Base-by-base conservation (phyloP, 1,140 invertebrate species). In the Calephelis virginiensis region DNA sequence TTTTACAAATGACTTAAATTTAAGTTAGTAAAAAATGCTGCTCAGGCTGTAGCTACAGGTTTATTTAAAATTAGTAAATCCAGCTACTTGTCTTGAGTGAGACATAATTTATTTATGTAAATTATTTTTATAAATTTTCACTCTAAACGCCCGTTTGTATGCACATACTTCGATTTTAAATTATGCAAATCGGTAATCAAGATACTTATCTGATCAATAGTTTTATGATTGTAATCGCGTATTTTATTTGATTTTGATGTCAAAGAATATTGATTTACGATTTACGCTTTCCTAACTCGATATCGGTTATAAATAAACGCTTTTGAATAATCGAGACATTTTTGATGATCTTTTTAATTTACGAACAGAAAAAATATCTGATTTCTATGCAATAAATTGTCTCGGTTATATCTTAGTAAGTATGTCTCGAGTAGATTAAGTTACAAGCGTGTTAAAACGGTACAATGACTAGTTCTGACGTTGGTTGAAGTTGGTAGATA, bases 211-310 rank as follows among this genome's bases (percentile, higher is more conserved):
- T 17, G 53, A 56, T 38, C 50, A 56, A 56, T 28, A 28, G 17
- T 56, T 56, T 37, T 28, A 56, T 56, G 53, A 56, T 12, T 37
- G 9, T 43, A 43, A 43, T 43, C 28, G 37, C 53, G 37, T 37
- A 56, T 56, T 49, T 56, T 56, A 56, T 56, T 37, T 12, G 53
- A 38, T 56, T 56, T 56, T 56, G 53, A 56, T 56, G 53, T 56
- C 53, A 56, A 56, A 12, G 11, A 28, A 56, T 56, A 56, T 28
- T 56, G 53, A 56, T 56, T 56, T 28, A 56, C 53, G 53, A 56
- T 50, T 37, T 56, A 56, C 53, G 53, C 53, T 56, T 56, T 56
- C 7, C 28, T 12, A 38, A 37, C 28, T 56, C 37, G 37, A 56
- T 37, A 17, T 56, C 2, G 53, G 28, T 37, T 17, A 56, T 56